Base-by-base conservation (phyloP, 2,113 vertebrate species). In the Stictonetta naevosa region DNA sequence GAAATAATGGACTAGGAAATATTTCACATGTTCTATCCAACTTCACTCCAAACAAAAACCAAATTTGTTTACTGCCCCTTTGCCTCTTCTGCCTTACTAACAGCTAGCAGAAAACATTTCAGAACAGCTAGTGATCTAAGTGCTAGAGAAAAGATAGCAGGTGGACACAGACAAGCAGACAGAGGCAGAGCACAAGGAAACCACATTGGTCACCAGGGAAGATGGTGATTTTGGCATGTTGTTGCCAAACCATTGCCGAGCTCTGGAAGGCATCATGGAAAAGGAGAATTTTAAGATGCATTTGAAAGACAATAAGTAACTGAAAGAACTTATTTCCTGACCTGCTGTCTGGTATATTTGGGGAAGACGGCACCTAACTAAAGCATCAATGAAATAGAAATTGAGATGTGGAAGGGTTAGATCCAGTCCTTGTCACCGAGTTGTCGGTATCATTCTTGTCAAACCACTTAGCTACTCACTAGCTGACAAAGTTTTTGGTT, bases 401-500 rank as follows among this genome's bases (percentile, higher is more conserved):
- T 23, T 68, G 69, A 82, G 42, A 59, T 11, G 25, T 31, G 5
- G 28, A 88, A 90, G 29, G 36, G 62, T 12, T 56, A 86, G 33
- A 92, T 64, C 28, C 11, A 48, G 58, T 69, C 25, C 53, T 81
- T 75, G 42, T 74, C 75, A 25, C 23, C 12, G 28, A 31, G 36
- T 75, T 91, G 83, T 56, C 60, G 66, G 68, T 36, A 77, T 79
- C 3, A 19, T 77, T 95, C 89, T 95, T 92, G 46, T 93, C 53
- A 18, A 91, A 92, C 88, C 48, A 68, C 64, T 94, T 60, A 80
- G 86, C 50, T 79, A 86, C 71, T 46, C 72, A 71, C 64, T 90
- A 84, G 60, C 88, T 80, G 75, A 95, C 92, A 96, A 96, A 95
- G 59, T 91, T 83, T 85, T 86, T 53, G 14, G 11, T n/a, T 80